Percentiles rank a stretch among this genome's conserved stretches.
These are phyloP conservation scores for Orthosia cruda DNA, from an alignment of 2,888 invertebrate species.

Conservation along the genomic window DNA sequence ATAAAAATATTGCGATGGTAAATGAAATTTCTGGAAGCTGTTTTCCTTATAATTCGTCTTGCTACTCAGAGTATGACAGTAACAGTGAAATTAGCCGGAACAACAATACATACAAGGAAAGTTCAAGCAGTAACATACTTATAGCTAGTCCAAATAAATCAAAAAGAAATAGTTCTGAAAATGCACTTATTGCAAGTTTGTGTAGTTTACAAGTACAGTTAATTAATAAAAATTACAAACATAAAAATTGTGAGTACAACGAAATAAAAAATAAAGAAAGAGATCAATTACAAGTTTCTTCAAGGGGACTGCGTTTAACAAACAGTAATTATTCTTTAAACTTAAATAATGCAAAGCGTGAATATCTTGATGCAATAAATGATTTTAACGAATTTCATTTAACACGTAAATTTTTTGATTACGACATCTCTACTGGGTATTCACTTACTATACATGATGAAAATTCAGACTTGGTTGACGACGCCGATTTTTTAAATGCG, in stretches of 20 bases:
- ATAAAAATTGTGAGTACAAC: neutral
- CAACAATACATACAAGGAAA: constrained; percentile 49
- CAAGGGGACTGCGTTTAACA: neutral
- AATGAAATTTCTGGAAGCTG: constrained; percentile 31
- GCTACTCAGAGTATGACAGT: constrained; percentile 38
- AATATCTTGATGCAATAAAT: constrained; percentile 3
- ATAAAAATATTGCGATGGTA: constrained; percentile 32
- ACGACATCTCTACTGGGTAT: constrained; percentile 7
- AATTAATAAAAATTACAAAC: neutral
- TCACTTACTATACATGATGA: constrained; percentile 16
- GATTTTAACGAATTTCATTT: constrained; percentile 19
- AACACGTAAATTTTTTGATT: constrained; percentile 13
- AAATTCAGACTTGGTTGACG: constrained; percentile 2
- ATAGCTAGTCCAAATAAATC: too few species aligned
- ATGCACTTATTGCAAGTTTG: neutral
- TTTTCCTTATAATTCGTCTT: constrained; percentile 47
- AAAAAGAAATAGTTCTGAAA: neutral
- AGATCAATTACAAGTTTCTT: neutral
- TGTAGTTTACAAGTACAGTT: neutral
- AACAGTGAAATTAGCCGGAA: constrained; percentile 9
- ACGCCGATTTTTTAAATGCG: constrained; percentile 18
- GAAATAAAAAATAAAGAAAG: constrained; percentile 1
- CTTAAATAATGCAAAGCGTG: constrained; percentile 1
- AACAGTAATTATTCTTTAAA: constrained; percentile 19
- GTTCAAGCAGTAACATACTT: constrained; percentile 1